These are phyloP conservation scores for Peromyscus nudipes DNA, from an alignment of 2,797 vertebrate genomes.

Conservation along the genomic window DNA sequence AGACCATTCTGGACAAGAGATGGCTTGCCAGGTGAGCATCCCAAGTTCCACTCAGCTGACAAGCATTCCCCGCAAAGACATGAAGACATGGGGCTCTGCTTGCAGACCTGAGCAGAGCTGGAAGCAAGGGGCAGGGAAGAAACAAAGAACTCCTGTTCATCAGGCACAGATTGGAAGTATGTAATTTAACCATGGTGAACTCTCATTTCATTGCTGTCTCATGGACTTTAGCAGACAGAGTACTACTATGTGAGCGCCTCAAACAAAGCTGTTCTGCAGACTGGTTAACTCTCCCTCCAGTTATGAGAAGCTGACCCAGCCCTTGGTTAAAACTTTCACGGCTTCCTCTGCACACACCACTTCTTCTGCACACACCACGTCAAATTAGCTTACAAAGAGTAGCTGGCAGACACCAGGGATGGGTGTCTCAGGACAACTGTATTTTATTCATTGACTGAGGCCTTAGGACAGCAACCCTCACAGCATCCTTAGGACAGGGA, in stretches of 20 bases:
- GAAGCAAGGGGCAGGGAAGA: neutral
- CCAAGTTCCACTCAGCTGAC: neutral
- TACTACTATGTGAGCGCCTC: neutral
- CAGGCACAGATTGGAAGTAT: neutral
- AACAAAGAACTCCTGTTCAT: conserved; percentile 8
- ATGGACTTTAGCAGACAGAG: neutral
- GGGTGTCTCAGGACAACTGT: neutral
- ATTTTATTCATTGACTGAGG: neutral
- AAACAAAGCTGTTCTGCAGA: conserved; percentile 3
- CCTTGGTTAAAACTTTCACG: neutral
- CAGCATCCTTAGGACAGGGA: neutral
- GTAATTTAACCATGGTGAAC: neutral
- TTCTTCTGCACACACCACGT: neutral
- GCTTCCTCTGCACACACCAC: neutral
- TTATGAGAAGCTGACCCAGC: neutral
- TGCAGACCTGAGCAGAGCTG: neutral
- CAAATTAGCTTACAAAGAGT: neutral
- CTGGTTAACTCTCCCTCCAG: neutral
- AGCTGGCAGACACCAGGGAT: neutral
- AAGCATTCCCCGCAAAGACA: neutral
- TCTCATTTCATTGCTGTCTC: neutral
- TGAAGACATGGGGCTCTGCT: neutral
- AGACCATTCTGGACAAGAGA: neutral
- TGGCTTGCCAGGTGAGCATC: neutral
- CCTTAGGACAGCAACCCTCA: neutral